Evolutionary conservation across 2,888 invertebrate species (phyloP).

Genomic region (Mylabris sibirica): DNA sequence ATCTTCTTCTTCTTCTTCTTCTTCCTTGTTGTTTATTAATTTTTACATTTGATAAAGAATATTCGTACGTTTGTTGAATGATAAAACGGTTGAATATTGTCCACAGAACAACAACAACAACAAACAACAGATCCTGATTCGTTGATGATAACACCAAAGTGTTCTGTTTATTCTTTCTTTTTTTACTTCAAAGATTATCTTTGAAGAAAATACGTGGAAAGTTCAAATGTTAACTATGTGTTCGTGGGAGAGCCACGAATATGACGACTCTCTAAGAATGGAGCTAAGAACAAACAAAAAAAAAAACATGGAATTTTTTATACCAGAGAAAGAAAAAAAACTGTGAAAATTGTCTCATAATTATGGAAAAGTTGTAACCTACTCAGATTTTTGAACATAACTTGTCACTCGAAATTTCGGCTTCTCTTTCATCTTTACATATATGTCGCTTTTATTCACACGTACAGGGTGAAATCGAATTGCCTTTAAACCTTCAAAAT

Average conservation of each 20-base stretch:
- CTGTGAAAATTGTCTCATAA: background rate
- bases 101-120: no score
- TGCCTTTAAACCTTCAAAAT: no score
- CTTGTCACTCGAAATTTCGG: background rate
- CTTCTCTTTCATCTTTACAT: background rate
- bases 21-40: background rate
- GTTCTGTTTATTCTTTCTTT: slow-evolving; percentile 35
- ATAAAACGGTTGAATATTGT: background rate
- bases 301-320: background rate
- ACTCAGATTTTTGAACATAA: no score
- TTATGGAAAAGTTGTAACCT: no score
- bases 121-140: background rate
- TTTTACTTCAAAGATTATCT: slow-evolving; percentile 38
- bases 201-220: slow-evolving; percentile 41
- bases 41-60: slow-evolving; percentile 19
- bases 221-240: slow-evolving; percentile 48
- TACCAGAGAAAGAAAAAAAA: background rate
- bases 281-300: background rate
- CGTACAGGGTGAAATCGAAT: no score
- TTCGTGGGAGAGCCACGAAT: slow-evolving; percentile 44
- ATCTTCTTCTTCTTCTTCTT: no score
- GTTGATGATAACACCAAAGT: slow-evolving; percentile 20
- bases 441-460: no score
- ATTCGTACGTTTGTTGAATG: background rate
- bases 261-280: background rate